Evolutionary conservation across 2,888 invertebrate genomes (phyloP), one percentile per base, ranked within the genome.

Genomic region (Druceiella hillmani): DNA sequence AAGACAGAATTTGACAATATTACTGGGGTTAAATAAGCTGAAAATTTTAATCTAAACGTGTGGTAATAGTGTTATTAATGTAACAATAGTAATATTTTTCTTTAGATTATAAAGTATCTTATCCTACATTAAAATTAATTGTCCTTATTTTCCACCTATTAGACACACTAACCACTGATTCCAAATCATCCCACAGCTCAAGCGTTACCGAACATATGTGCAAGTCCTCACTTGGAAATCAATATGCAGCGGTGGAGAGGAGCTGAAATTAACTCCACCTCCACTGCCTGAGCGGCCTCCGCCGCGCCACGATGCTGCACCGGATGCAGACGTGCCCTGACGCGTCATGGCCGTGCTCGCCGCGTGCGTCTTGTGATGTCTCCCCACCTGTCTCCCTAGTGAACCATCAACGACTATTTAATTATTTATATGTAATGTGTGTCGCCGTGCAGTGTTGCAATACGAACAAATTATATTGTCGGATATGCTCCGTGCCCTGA

Each of bases 191-290:
- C n/a, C n/a, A 3, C 63, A 89, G 89, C 66, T 88, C 53, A 87
- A 86, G 66, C 75, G 88, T 57, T 89, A 89, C 67, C 83, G 84
- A 59, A 83, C 87, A 39, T 89, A 89, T 68, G 81, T 82, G 50
- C 79, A 81, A 64, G 77, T 89, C 58, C 78, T 81, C 39, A 78
- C 82, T 50, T 80, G 83, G 50, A 70, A 86, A 55, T 60, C 61
- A 34, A 64, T 64, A 45, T 57, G 57, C 43, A 59, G 59, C 41
- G 36, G 33, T 20, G 61, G 60, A 28, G 61, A 62, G 33, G 62
- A 60, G 42, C 58, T 53, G 30, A 41, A 34, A 4, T 33, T 70
- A 41, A 60, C 66, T 38, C 77, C 78, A 50, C 78, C 78, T 29
- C 77, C 78, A 44, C 70, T 75, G 55, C 76, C 77, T 30, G 76